Base-by-base conservation (phyloP, 2,888 invertebrate genomes). In the Pelosia muscerda region DNA sequence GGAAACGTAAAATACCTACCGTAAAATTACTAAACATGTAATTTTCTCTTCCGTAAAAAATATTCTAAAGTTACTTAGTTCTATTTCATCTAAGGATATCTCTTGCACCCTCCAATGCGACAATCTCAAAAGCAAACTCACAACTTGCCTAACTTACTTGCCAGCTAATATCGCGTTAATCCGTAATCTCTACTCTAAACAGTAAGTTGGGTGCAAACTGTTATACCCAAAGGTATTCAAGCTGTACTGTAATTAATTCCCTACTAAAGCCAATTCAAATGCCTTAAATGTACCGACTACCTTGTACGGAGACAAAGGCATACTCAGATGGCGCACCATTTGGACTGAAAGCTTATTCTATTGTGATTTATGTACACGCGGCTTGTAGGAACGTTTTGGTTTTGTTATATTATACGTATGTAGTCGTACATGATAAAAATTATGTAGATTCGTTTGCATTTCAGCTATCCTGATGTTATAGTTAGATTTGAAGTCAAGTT, bases 171-270 rank as follows among this genome's bases (percentile, higher is more conserved):
- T 71, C 66, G 74, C 64, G 60, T 74, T 70, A 75, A 65, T 69
- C 76, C 57, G 26, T 72, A 78, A 78, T 76, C 78, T 74, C 61
- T 69, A 74, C 67, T 68, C n/a, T 49, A 63, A 74, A 73, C 70
- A 68, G 63, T 70, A 73, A 73, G 65, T 79, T 77, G 68, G 71
- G 74, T 75, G 76, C 73, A 73, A 72, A 69, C 71, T 68, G 38
- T 74, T 78, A 79, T 81, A 68, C 79, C 74, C 73, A 61, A 63
- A 74, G 79, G 76, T 77, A 78, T 75, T 76, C 64, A 64, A 61
- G 74, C 72, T 77, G 73, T 73, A 80, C 75, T 77, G 78, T 82
- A 79, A 83, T 83, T 81, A 84, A 84, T 83, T 81, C 70, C 79
- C 79, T 73, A 78, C 64, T 77, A 75, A 72, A 79, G 79, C 74